Evolutionary conservation across 2,888 invertebrate genomes (phyloP), one percentile per base, ranked within the genome.

Genomic region (Psylliodes chrysocephalus): DNA sequence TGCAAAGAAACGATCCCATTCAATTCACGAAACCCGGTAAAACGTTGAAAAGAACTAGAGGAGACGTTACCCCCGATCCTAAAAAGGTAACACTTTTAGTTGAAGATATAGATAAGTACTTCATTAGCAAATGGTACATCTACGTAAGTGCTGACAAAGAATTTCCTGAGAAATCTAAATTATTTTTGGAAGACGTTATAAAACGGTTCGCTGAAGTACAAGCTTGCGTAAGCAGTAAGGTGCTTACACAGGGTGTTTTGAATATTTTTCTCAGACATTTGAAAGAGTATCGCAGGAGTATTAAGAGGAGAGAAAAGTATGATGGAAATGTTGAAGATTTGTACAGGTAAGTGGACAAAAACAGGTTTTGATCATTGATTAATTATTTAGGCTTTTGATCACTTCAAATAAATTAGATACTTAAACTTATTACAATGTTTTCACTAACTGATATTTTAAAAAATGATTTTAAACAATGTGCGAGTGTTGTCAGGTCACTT

Each of bases 281-380:
- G 14, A 89, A 89, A 71, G 90, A 90, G 73, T 90, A 88, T 74
- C 84, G 86, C 35, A 86, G 86, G 74, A 85, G 87, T 18, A 68
- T 87, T n/a, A 89, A 88, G 75, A 84, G 87, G 7, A 83, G 84
- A 62, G 85, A 86, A 60, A 86, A 86, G 72, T 81, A 79, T 59
- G 83, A 78, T 8, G 82, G 76, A 28, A 71, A 81, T 0, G 78
- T 87, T 52, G 86, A 86, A 69, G 82, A 83, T 1, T 79, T 85
- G 6, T 88, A 87, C 71, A 85, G 86, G 79, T 79, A 65, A 17
- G 42, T 55, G 17, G 19, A 47, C 30, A 18, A 22, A 4, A 22
- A 22, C 6, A 22, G n/a, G n/a, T n/a, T n/a, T n/a, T n/a, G n/a
- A n/a, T n/a, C n/a, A n/a, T n/a, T n/a, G n/a, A n/a, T n/a, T n/a